Conservation (phyloP, 2,888 invertebrate genomes). For the Nasonia oneida region DNA sequence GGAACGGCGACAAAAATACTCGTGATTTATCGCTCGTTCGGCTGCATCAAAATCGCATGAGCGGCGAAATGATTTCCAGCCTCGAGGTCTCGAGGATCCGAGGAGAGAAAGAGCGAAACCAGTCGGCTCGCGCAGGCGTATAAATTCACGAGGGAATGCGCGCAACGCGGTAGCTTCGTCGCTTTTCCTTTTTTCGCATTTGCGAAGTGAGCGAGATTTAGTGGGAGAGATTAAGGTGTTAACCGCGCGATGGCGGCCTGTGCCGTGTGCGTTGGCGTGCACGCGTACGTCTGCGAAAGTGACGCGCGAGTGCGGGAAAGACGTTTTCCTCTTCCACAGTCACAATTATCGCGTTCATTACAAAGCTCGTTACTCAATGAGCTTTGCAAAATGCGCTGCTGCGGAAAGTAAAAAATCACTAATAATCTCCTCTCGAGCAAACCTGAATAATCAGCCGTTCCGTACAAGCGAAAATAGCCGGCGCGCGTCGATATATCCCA, state of each 20-base stretch:
- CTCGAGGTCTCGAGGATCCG: not conserved
- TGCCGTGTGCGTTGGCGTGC: not conserved
- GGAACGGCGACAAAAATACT: not conserved
- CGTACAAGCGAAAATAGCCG: not conserved
- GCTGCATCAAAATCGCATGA: not conserved
- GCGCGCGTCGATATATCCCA: constrained; percentile 2
- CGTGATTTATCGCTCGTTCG: constrained; percentile 4
- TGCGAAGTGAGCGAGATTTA: constrained; percentile 44
- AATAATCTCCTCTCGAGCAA: not conserved
- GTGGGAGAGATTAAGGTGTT: constrained; percentile 56
- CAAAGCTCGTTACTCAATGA: not conserved
- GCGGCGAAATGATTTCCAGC: constrained; percentile 7
- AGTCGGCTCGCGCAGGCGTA: constrained; percentile 24
- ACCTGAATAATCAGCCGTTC: not conserved
- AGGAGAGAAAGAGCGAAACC: constrained; percentile 30
- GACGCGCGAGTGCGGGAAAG: too few relatives aligned
- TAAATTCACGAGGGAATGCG: constrained; percentile 42
- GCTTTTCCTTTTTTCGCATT: constrained; percentile 26
- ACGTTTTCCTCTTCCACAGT: not conserved
- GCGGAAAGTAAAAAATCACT: not conserved
- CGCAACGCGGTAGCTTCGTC: constrained; percentile 21
- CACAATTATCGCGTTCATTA: not conserved
- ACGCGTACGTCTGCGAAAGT: constrained; percentile 9
- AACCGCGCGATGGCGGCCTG: not conserved
- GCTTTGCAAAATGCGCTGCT: not conserved